A percentile compares a stretch with the other conserved stretches of the same genome.
phyloP scores from a whole-genome alignment of 2,113 vertebrate species.

The Hassar affinis region DNA sequence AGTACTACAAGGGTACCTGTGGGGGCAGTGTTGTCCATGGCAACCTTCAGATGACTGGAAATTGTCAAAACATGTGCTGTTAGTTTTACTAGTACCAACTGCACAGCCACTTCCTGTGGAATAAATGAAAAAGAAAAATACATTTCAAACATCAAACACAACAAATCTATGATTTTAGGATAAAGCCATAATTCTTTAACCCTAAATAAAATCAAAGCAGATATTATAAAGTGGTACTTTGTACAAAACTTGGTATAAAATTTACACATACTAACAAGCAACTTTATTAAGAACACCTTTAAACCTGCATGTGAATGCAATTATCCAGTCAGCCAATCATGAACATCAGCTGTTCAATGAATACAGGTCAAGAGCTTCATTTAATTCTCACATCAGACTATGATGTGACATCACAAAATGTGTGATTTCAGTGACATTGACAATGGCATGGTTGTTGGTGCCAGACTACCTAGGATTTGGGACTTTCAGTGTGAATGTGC shows the following conservation, averaged over 20 bases:
- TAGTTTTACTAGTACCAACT: conserved; percentile 64
- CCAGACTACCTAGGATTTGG: background rate
- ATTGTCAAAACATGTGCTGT: conserved; percentile 70
- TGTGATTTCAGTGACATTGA: background rate
- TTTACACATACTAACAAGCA: background rate
- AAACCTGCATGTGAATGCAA: background rate
- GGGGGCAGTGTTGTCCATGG: conserved; percentile 82
- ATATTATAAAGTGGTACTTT: too few species aligned
- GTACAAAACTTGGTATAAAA: background rate
- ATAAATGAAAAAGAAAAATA: background rate
- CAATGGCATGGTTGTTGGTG: background rate
- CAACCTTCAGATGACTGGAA: conserved; percentile 71
- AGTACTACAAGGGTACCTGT: conserved; percentile 71
- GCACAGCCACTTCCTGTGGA: conserved; percentile 73
- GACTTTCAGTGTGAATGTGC: background rate
- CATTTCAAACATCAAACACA: background rate
- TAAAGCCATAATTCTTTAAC: too few species aligned
- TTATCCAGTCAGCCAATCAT: background rate
- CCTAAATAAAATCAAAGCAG: too few species aligned
- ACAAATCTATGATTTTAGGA: background rate
- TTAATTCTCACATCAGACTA: background rate
- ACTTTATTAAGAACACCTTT: background rate
- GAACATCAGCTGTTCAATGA: background rate
- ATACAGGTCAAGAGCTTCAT: background rate
- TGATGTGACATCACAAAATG: background rate